Percentiles rank a stretch among this genome's conserved stretches.
Evolutionary conservation across 2,888 invertebrate genomes (phyloP).

Genomic region (Trachelus iudaicus): DNA sequence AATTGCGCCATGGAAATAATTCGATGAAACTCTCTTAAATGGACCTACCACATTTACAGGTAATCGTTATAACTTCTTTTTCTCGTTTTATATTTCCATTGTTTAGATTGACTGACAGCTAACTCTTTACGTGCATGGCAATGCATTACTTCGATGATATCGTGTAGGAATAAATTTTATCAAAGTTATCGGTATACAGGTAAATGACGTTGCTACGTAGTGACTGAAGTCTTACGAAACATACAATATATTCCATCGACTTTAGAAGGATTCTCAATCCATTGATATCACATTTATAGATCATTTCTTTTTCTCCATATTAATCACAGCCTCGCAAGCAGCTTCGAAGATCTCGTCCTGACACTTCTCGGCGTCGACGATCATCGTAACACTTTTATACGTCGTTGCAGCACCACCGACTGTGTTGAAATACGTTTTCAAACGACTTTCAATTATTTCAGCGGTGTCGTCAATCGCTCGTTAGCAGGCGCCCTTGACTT

Average conservation of each 20-base stretch:
- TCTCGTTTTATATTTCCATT: background rate
- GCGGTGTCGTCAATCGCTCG: slow-evolving; percentile 33
- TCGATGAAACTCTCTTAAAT: background rate
- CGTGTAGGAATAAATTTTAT: background rate
- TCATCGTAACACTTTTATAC: slow-evolving; percentile 23
- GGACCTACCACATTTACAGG: background rate
- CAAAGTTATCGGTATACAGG: background rate
- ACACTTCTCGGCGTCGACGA: slow-evolving; percentile 30
- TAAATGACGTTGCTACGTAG: background rate
- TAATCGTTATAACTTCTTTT: background rate
- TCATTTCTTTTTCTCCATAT: background rate
- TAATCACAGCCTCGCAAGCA: slow-evolving; percentile 20
- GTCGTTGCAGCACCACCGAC: slow-evolving; percentile 21
- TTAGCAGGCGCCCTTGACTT: slow-evolving; percentile 20
- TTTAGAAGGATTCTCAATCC: background rate
- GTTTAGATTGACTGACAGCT: background rate
- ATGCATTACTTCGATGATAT: background rate
- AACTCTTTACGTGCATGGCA: background rate
- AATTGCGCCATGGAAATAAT: background rate
- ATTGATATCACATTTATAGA: slow-evolving; percentile 5
- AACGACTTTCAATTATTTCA: slow-evolving; percentile 23
- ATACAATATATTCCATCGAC: background rate
- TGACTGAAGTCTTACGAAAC: too few species aligned
- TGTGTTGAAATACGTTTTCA: slow-evolving; percentile 28
- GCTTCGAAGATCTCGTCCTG: slow-evolving; percentile 26